These are phyloP conservation scores for Meloidogyne floridensis DNA, from an alignment of 1,140 invertebrate species.

Conservation along the genomic window DNA sequence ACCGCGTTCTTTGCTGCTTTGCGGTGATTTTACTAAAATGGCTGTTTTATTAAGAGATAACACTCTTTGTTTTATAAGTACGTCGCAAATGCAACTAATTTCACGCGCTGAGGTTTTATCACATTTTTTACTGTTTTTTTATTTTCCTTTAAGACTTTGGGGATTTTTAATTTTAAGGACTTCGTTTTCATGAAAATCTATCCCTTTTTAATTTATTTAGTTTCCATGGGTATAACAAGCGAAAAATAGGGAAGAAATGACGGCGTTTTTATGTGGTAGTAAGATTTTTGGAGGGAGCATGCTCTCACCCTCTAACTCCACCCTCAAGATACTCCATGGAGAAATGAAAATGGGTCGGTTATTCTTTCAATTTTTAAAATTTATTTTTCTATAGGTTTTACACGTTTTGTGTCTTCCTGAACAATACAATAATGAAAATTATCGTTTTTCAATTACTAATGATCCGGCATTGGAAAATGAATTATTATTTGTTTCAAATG, in stretches of 20 bases:
- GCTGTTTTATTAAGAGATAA: slow-evolving; percentile 40
- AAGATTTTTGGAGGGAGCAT: too few relatives aligned
- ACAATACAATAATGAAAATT: slow-evolving; percentile 5
- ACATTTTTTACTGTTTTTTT: neutral
- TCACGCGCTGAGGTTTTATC: neutral
- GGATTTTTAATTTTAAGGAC: too few relatives aligned
- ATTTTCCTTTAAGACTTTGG: neutral
- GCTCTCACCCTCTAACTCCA: too few relatives aligned
- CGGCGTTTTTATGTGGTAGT: too few relatives aligned
- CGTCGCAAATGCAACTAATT: slow-evolving; percentile 17
- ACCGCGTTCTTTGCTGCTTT: slow-evolving; percentile 24
- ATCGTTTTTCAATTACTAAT: slow-evolving; percentile 20
- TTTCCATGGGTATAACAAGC: too few relatives aligned
- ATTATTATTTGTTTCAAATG: slow-evolving; percentile 37
- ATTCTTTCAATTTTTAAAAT: neutral
- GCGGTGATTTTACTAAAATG: slow-evolving; percentile 35
- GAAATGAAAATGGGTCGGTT: too few relatives aligned
- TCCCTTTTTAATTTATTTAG: too few relatives aligned
- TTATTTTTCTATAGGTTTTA: slow-evolving; percentile 8
- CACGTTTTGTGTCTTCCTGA: neutral
- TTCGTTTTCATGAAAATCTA: too few relatives aligned
- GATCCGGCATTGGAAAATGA: slow-evolving; percentile 23
- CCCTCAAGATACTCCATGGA: too few relatives aligned
- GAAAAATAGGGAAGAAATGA: too few relatives aligned
- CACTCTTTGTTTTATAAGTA: slow-evolving; percentile 36